Conservation (phyloP, 2,797 vertebrate genomes). For the Heteromormyrus szaboi region DNA sequence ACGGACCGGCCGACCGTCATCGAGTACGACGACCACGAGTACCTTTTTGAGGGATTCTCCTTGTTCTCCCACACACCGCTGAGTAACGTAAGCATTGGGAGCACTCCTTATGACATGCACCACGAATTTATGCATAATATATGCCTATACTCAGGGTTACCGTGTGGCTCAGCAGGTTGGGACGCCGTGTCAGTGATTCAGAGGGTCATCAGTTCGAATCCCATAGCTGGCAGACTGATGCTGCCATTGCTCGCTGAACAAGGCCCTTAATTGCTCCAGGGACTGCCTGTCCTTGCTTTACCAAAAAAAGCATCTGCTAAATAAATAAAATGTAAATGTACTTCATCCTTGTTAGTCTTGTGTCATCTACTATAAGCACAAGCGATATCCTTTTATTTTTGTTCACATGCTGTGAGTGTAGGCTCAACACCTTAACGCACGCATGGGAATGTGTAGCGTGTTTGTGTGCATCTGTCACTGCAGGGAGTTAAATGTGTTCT, state of each 20-base stretch:
- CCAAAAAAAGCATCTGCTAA: not conserved
- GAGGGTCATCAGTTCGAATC: not conserved
- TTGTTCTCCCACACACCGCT: constrained; percentile 90
- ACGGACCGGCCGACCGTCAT: constrained; percentile 95
- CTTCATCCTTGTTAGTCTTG: not conserved
- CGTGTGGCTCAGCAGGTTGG: not conserved
- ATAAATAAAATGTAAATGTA: not conserved
- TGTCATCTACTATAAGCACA: not conserved
- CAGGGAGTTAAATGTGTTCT: not conserved
- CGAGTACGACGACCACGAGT: constrained; percentile 97
- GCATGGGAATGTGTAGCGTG: not conserved
- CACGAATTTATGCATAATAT: not conserved
- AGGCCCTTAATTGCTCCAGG: not conserved
- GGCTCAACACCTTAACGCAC: not conserved
- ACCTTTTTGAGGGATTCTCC: constrained; percentile 98
- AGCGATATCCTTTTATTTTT: not conserved
- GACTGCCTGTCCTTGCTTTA: not conserved
- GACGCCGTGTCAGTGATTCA: not conserved
- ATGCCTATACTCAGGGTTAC: not conserved
- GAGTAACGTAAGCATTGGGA: constrained; percentile 71
- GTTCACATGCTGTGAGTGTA: not conserved
- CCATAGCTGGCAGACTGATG: not conserved
- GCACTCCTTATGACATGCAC: not conserved
- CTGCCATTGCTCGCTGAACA: not conserved
- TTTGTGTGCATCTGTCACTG: not conserved